These are phyloP conservation scores for Sturmia bella DNA, from an alignment of 2,888 invertebrate genomes.

Conservation along the genomic window DNA sequence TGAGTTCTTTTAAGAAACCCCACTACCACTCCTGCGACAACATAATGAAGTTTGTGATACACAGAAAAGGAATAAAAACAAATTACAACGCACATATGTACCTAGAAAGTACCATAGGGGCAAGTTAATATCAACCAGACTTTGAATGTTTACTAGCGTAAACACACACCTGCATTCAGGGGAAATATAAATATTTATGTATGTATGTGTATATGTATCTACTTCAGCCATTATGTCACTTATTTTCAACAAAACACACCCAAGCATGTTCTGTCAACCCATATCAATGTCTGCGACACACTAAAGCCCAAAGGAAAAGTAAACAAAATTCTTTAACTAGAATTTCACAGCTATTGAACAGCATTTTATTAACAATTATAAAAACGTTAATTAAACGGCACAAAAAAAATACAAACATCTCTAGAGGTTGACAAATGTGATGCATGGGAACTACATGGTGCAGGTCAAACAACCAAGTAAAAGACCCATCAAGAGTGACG, in stretches of 20 bases:
- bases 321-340: neutral
- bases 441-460: neutral
- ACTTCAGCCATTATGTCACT: neutral
- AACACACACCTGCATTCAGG: too few species aligned
- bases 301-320: neutral
- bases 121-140: neutral
- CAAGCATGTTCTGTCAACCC: constrained; percentile 39
- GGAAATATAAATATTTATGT: too few species aligned
- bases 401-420: constrained; percentile 3
- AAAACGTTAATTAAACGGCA: constrained; percentile 57
- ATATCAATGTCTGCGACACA: constrained; percentile 50
- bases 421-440: neutral
- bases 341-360: constrained; percentile 36
- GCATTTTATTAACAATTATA: constrained; percentile 43
- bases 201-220: too few species aligned
- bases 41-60: neutral
- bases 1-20: neutral
- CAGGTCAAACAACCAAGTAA: constrained; percentile 13
- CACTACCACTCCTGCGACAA: neutral
- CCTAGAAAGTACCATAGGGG: neutral
- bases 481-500: too few species aligned
- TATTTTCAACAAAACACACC: neutral
- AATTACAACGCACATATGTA: neutral
- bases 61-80: neutral
- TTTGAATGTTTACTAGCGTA: too few species aligned